Evolutionary conservation across 2,888 invertebrate species (phyloP).

Genomic region (Phaedon cochleariae): DNA sequence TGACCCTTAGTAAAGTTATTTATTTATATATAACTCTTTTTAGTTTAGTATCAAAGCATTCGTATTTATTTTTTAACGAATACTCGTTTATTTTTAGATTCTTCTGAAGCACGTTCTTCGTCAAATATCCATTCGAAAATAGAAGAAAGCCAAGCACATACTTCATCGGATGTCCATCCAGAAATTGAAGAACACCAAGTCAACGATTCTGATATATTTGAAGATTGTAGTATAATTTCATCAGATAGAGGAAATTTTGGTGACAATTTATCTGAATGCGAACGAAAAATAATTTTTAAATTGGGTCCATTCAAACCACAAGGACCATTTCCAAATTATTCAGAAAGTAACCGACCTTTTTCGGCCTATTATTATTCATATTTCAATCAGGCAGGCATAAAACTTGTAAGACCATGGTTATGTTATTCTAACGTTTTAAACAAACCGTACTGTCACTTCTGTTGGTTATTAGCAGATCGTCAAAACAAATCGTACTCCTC

Average conservation of each 20-base stretch:
- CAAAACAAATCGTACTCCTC: slow-evolving; percentile 20
- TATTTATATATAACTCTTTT: slow-evolving; percentile 11
- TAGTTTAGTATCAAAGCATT: too few relatives aligned
- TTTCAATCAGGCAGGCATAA: slow-evolving; percentile 21
- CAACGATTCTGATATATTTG: slow-evolving; percentile 16
- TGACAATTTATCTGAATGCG: slow-evolving; percentile 8
- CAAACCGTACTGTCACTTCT: slow-evolving; percentile 16
- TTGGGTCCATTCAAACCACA: too few relatives aligned
- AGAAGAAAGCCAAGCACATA: too few relatives aligned
- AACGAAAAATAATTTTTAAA: too few relatives aligned
- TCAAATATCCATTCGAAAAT: too few relatives aligned
- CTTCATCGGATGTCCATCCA: slow-evolving; percentile 9
- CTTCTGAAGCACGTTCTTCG: too few relatives aligned
- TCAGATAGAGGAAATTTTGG: slow-evolving; percentile 13
- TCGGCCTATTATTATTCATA: slow-evolving; percentile 20
- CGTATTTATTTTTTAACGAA: slow-evolving; percentile 11
- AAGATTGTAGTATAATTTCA: slow-evolving; percentile 17
- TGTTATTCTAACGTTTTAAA: slow-evolving; percentile 13
- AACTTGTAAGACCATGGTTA: slow-evolving; percentile 15
- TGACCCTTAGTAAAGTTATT: slow-evolving; percentile 11
- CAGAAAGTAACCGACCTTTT: slow-evolving; percentile 19
- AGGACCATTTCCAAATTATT: slow-evolving; percentile 18
- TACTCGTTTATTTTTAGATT: slow-evolving; percentile 14
- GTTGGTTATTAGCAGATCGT: slow-evolving; percentile 18
- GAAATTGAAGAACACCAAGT: slow-evolving; percentile 12